Base-by-base conservation (phyloP, 2,113 vertebrate genomes). In the Scolopax mira region DNA sequence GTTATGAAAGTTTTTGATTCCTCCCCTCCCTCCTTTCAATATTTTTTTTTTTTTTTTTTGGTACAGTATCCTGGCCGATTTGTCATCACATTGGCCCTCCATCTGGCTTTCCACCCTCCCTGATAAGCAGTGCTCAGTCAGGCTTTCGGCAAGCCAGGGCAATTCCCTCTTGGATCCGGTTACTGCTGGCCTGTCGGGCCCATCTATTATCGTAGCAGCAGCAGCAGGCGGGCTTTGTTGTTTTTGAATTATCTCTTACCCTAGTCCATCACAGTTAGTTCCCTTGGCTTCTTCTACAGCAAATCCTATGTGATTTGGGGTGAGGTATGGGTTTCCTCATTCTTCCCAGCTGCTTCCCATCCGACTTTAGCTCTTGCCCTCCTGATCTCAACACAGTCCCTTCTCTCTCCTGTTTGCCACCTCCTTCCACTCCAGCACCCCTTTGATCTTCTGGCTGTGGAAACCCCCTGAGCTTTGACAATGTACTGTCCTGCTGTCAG, bases 21-120 rank as follows among this genome's bases (percentile, higher is more conserved):
- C 3, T 4, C 3, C 6, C 2, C 7, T 7, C 25, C 21, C 13
- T 30, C 4, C 27, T 11, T 0, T 3, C 3, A 6, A 42, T 42
- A 42, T 9, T 25, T 18, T 18, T 5, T 39, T 37, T 41, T 41
- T n/a, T 31, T 28, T 21, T 18, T 27, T 23, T 49, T 44, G 11
- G 8, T n/a, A 4, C 21, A 37, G 42, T 62, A 51, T 51, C 51
- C 39, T 37, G 35, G 6, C 35, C 0, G 14, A 46, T 80, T 60
- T 84, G 46, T 44, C 42, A 24, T 35, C 37, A 21, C 12, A 15
- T 48, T 44, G 78, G 22, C 49, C 37, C 14, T 60, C 25, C 1
- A 2, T 67, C 12, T 95, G 44, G 35, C 66, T 88, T 52, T 72
- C 60, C 14, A 52, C 13, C 18, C 23, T 85, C 18, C 8, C 33